phyloP scores from a whole-genome alignment of 2,797 vertebrate species.

The Eulemur albifrons region DNA sequence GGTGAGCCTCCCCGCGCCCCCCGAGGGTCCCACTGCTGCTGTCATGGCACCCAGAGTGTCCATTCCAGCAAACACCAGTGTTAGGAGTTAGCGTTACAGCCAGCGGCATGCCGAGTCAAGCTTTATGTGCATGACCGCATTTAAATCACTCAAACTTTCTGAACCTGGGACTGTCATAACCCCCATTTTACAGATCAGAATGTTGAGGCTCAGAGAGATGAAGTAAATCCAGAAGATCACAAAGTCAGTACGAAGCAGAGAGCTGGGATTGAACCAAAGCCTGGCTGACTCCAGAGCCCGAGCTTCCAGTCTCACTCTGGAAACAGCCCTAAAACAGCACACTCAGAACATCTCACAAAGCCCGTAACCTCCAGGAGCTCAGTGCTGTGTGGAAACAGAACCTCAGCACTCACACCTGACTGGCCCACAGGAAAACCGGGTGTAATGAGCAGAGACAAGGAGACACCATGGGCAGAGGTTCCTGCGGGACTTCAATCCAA shows the following conservation, averaged over 20 bases:
- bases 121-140: fast-evolving
- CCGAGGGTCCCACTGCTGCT: fast-evolving
- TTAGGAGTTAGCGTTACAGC: fast-evolving
- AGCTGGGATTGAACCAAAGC: neutral
- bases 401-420: fast-evolving
- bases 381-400: fast-evolving
- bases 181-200: neutral
- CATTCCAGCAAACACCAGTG: fast-evolving
- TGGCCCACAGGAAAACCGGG: neutral
- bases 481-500: fast-evolving
- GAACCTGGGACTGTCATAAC: fast-evolving
- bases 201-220: fast-evolving
- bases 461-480: fast-evolving
- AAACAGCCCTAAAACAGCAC: neutral
- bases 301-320: neutral
- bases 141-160: neutral
- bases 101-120: fast-evolving
- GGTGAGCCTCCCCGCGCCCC: neutral
- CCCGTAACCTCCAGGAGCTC: neutral
- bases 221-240: neutral
- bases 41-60: fast-evolving
- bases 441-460: neutral
- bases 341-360: fast-evolving
- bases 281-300: neutral
- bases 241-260: fast-evolving